Evolutionary conservation across 1,140 invertebrate genomes (phyloP), one percentile per base, ranked within the genome.

Genomic region (Gonioctena quinquepunctata): DNA sequence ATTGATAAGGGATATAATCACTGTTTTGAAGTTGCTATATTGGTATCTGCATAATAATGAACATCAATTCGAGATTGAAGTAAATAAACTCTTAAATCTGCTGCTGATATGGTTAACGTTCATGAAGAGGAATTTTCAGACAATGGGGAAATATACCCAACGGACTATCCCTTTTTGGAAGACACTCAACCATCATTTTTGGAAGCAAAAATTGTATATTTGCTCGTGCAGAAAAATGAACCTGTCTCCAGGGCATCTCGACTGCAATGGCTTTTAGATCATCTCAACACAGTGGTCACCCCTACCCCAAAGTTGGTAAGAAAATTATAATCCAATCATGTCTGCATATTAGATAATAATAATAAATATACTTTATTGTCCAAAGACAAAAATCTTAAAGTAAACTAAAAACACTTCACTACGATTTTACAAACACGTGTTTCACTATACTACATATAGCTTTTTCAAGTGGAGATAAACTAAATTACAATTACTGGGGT

Each of bases 191-290:
- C 79, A 69, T 63, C 70, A 5, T 70, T 86, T 68, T 77, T 90
- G n/a, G 88, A 90, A 78, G 91, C 91, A 26, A 87, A 87, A 54
- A 87, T 87, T 56, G 86, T 93, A 2, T 93, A 89, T 80, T 81
- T 93, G 11, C 79, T 93, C 21, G 89, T 94, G 89, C 91, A 90
- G 74, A 90, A 91, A 78, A 88, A 90, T 63, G 91, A 92, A 76
- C 87, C 91, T 22, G 89, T 94, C 70, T 93, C 92, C 19, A 85
- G 92, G 72, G 93, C 93, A 83, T 86, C 90, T 22, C 83, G 93
- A 74, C 88, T 91, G 50, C 89, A 92, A 75, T 94, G 93, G 92
- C 90, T 90, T 77, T 84, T 94, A 21, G 86, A 89, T 69, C 87
- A 91, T 80, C 81, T 94, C 22, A 90, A 93, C 77, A 87, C 85